Evolutionary conservation across 2,888 invertebrate genomes (phyloP).

Genomic region (Meta bourneti): DNA sequence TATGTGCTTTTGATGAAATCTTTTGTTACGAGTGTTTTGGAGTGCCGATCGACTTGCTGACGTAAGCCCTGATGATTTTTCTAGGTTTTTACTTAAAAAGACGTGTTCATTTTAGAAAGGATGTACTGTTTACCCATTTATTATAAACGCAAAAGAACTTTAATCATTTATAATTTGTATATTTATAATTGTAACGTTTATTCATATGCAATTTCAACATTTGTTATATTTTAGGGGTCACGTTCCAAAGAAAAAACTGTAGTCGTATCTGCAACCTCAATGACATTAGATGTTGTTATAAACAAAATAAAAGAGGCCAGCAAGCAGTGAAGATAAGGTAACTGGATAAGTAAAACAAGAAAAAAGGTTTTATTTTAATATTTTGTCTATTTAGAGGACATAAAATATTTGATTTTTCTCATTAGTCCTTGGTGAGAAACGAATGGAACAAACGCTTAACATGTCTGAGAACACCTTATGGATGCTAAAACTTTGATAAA

Average conservation of each 20-base stretch:
- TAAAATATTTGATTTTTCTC: too few relatives aligned
- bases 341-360: background rate
- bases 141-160: too few relatives aligned
- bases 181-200: too few relatives aligned
- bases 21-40: too few relatives aligned
- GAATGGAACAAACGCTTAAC: too few relatives aligned
- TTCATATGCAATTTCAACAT: too few relatives aligned
- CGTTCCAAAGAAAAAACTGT: conserved; percentile 66
- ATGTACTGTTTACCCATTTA: background rate
- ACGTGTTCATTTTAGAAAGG: background rate
- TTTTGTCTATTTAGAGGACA: too few relatives aligned
- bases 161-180: too few relatives aligned
- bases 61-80: background rate
- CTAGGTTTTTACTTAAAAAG: background rate
- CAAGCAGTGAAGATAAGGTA: conserved; percentile 16
- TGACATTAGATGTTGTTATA: conserved; percentile 35
- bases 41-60: background rate
- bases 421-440: too few relatives aligned
- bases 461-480: background rate
- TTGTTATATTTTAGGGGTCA: conserved; percentile 41
- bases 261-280: conserved; percentile 21
- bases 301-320: conserved; percentile 19
- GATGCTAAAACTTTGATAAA: background rate
- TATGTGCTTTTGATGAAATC: too few relatives aligned
- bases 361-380: too few relatives aligned